Conservation (phyloP, 2,888 invertebrate genomes). For the Romanomermis culicivorax region DNA sequence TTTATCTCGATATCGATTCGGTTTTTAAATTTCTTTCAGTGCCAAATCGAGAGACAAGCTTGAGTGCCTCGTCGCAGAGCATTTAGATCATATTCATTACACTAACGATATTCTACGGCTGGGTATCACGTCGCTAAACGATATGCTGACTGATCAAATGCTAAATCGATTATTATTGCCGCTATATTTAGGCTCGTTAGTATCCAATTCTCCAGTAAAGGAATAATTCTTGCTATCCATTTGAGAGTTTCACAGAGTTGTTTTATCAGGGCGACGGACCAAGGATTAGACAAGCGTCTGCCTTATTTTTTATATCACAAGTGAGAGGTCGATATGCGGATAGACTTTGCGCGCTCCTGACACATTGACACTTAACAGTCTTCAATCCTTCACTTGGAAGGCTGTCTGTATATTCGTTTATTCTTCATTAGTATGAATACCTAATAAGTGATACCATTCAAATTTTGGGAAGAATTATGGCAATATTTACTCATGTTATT, state of each 20-base stretch:
- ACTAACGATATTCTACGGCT: conserved; percentile 82
- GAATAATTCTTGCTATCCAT: conserved; percentile 3
- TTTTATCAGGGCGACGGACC: conserved; percentile 7
- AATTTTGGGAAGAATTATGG: too few relatives aligned
- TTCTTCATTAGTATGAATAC: too few relatives aligned
- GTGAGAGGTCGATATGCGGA: too few relatives aligned
- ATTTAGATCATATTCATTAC: conserved; percentile 87
- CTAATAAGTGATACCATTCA: too few relatives aligned
- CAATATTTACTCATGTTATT: too few relatives aligned
- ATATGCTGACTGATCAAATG: conserved; percentile 75
- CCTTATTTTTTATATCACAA: conserved; percentile 71
- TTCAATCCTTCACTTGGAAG: neutral
- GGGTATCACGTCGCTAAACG: conserved; percentile 72
- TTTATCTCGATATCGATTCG: too few relatives aligned
- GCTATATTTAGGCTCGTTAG: conserved; percentile 60
- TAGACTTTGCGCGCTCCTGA: too few relatives aligned
- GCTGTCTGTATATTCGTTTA: too few relatives aligned
- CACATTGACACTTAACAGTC: too few relatives aligned
- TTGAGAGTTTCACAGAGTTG: neutral
- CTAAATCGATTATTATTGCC: conserved; percentile 77
- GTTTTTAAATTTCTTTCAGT: conserved; percentile 1
- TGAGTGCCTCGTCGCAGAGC: conserved; percentile 82
- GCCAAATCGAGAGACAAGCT: conserved; percentile 46
- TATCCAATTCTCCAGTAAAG: conserved; percentile 2
- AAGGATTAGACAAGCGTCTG: conserved; percentile 69